A percentile compares a stretch with the other conserved stretches of the same genome.
Conservation (phyloP, 2,888 invertebrate species). For the Leptinotarsa rubiginosa region DNA sequence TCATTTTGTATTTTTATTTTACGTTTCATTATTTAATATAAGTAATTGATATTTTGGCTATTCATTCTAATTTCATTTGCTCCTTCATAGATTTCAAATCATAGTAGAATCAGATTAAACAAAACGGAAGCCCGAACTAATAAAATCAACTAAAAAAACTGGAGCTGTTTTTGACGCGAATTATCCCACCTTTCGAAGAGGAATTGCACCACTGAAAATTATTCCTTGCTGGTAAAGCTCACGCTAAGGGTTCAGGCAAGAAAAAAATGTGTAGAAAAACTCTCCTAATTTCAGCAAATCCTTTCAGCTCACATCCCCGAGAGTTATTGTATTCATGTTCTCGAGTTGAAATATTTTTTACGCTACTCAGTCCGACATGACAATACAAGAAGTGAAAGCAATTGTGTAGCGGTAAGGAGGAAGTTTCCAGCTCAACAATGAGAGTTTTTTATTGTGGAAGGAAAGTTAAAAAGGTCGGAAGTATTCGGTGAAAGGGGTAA, state of each 20-base stretch:
- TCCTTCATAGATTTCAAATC: too few relatives aligned
- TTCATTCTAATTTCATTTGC: too few relatives aligned
- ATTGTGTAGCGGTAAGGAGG: conserved; percentile 31
- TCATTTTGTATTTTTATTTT: too few relatives aligned
- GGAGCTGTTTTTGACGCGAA: too few relatives aligned
- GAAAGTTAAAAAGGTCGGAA: conserved; percentile 41
- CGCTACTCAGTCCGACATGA: conserved; percentile 14
- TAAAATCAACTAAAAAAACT: too few relatives aligned
- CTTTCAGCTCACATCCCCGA: conserved; percentile 5
- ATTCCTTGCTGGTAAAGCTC: background rate
- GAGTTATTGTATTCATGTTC: conserved; percentile 26
- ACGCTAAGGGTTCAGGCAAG: background rate
- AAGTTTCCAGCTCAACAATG: conserved; percentile 33
- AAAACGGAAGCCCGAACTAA: too few relatives aligned
- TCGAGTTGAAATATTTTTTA: conserved; percentile 25
- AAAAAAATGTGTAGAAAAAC: conserved; percentile 33
- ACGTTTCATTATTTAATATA: too few relatives aligned
- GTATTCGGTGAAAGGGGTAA: conserved; percentile 28
- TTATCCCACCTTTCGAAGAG: background rate
- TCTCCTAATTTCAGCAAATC: conserved; percentile 6
- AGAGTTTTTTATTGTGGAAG: conserved; percentile 30
- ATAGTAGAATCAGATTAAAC: too few relatives aligned
- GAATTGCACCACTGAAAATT: background rate
- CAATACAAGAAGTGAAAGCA: conserved; percentile 25
- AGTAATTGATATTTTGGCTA: too few relatives aligned